A percentile compares a stretch with the other conserved stretches of the same genome.
Evolutionary conservation across 2,888 invertebrate genomes (phyloP).

Genomic region (Nudaria mundana): DNA sequence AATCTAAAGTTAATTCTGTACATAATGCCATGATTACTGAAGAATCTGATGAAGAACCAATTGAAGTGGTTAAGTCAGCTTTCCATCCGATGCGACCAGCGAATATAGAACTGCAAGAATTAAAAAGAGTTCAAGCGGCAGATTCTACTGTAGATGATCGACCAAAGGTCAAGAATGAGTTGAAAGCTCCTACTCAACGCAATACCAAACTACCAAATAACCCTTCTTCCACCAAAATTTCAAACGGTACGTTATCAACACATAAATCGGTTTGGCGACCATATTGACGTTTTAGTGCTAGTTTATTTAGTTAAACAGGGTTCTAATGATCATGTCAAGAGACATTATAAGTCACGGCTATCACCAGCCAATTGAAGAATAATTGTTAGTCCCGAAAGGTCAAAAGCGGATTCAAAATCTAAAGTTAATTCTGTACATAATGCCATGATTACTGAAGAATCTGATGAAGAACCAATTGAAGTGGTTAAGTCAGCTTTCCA

Average conservation of each 20-base stretch:
- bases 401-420: constrained; percentile 79
- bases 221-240: constrained; percentile 82
- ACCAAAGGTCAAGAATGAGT: constrained; percentile 70
- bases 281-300: background rate
- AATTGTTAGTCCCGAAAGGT: constrained; percentile 72
- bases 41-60: constrained; percentile 85
- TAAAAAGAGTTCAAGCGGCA: constrained; percentile 79
- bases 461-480: constrained; percentile 87
- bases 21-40: background rate
- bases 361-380: too few species aligned
- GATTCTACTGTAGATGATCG: constrained; percentile 82
- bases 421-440: constrained; percentile 84
- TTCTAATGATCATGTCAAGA: too few species aligned
- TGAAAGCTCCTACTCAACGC: constrained; percentile 83
- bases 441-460: constrained; percentile 83
- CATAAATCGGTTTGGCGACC: constrained; percentile 88
- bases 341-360: too few species aligned
- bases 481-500: constrained; percentile 89
- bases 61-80: constrained; percentile 88
- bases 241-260: constrained; percentile 73
- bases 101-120: constrained; percentile 78
- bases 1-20: background rate
- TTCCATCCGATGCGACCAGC: constrained; percentile 85
- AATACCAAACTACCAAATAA: constrained; percentile 67
- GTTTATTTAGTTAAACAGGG: background rate